phyloP scores from a whole-genome alignment of 1,140 invertebrate genomes.

The Doryteuthis pealeii region DNA sequence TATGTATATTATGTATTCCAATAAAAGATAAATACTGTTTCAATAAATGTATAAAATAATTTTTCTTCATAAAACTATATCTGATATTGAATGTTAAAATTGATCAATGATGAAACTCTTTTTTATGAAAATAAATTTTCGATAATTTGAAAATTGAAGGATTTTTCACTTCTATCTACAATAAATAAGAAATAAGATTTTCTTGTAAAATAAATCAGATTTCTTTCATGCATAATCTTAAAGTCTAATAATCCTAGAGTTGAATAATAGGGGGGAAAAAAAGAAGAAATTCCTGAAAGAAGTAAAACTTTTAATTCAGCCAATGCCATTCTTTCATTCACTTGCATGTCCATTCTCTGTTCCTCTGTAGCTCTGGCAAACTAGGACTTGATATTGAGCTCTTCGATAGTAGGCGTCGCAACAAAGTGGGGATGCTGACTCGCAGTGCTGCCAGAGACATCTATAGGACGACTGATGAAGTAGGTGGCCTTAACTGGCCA shows the following conservation, averaged over 20 bases:
- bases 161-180: no score
- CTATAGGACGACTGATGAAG: neutral
- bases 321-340: neutral
- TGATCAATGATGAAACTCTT: no score
- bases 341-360: neutral
- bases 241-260: neutral
- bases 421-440: constrained; percentile 1
- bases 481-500: constrained; percentile 5
- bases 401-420: neutral
- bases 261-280: neutral
- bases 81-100: no score
- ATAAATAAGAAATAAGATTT: no score
- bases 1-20: no score
- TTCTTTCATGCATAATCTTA: no score
- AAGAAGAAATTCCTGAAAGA: neutral
- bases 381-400: neutral
- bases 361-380: constrained; percentile 2
- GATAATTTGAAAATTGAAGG: no score
- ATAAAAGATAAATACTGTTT: no score
- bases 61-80: no score
- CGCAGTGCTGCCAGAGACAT: constrained; percentile 8
- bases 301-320: neutral
- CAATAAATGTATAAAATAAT: no score
- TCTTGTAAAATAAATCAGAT: no score
- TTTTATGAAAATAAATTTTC: no score